These are phyloP conservation scores for Tillus elongatus DNA, from an alignment of 2,888 invertebrate species.

Conservation along the genomic window DNA sequence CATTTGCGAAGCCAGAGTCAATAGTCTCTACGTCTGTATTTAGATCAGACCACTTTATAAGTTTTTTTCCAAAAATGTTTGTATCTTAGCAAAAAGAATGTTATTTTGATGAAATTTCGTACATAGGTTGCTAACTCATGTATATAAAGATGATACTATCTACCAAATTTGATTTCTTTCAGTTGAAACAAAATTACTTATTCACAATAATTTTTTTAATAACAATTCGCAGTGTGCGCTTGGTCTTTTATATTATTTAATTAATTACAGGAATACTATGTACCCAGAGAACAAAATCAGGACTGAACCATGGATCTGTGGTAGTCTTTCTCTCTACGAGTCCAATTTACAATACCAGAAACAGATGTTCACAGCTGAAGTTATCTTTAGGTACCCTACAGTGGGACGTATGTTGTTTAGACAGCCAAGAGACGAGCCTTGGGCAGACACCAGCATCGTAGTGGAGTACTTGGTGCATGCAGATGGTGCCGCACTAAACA, in stretches of 20 bases:
- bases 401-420: slow-evolving; percentile 77
- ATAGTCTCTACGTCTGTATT: too few species aligned
- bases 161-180: too few species aligned
- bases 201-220: too few species aligned
- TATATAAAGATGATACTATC: too few species aligned
- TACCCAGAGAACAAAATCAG: slow-evolving; percentile 40
- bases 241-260: slow-evolving; percentile 12
- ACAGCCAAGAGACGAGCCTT: slow-evolving; percentile 69
- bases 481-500: slow-evolving; percentile 71
- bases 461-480: slow-evolving; percentile 79
- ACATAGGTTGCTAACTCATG: too few species aligned
- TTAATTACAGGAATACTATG: slow-evolving; percentile 42
- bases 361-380: slow-evolving; percentile 68
- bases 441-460: slow-evolving; percentile 76
- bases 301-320: slow-evolving; percentile 53
- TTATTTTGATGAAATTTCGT: too few species aligned
- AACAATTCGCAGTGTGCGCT: too few species aligned
- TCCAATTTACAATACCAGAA: slow-evolving; percentile 58
- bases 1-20: too few species aligned
- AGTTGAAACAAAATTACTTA: too few species aligned
- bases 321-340: slow-evolving; percentile 55
- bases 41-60: too few species aligned
- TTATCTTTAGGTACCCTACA: slow-evolving; percentile 67
- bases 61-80: too few species aligned
- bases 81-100: too few species aligned